phyloP scores from a whole-genome alignment of 2,888 invertebrate species.

The Hecatera dysodea region DNA sequence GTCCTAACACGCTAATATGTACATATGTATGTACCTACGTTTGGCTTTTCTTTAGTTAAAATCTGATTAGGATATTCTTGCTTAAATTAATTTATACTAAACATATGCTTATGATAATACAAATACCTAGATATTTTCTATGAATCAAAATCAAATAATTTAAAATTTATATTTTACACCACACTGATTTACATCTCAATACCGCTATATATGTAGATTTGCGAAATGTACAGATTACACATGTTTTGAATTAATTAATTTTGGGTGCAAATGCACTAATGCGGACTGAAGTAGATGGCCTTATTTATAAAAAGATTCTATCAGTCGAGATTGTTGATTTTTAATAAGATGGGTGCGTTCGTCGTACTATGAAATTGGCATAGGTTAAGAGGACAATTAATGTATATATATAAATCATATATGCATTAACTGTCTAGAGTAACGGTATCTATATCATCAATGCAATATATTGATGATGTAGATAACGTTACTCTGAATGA shows the following conservation, averaged over 20 bases:
- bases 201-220: not conserved
- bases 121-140: too few species aligned
- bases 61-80: too few species aligned
- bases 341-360: not conserved
- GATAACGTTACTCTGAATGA: not conserved
- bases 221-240: not conserved
- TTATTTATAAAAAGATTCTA: constrained; percentile 5
- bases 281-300: not conserved
- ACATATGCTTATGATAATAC: too few species aligned
- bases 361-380: not conserved
- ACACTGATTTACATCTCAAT: not conserved
- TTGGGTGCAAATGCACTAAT: constrained; percentile 4
- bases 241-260: constrained; percentile 3
- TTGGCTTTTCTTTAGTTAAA: too few species aligned
- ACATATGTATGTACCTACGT: too few species aligned
- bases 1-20: too few species aligned
- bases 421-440: too few species aligned
- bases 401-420: not conserved
- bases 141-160: too few species aligned
- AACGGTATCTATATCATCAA: too few species aligned
- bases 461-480: not conserved
- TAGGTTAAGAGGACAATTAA: not conserved
- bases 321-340: constrained; percentile 26
- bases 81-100: too few species aligned
- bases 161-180: not conserved